Percentiles rank a stretch among this genome's conserved stretches.
Conservation (phyloP, 2,113 vertebrate species). For the Sitta europaea region DNA sequence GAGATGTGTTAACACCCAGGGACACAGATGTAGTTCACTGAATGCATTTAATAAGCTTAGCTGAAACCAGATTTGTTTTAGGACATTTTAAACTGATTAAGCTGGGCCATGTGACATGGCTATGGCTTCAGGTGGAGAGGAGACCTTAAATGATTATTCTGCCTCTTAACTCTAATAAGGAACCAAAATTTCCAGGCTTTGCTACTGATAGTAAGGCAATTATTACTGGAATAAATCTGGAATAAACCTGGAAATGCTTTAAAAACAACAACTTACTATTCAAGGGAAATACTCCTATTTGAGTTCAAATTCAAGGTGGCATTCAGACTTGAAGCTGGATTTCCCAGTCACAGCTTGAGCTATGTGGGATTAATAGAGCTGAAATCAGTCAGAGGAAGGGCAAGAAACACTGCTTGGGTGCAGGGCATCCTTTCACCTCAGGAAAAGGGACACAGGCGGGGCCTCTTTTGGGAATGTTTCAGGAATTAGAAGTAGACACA, state of each 20-base stretch:
- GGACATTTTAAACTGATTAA: constrained; percentile 3
- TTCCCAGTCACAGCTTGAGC: background rate
- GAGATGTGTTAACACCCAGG: background rate
- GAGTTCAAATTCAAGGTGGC: background rate
- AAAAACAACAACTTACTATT: background rate
- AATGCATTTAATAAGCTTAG: background rate
- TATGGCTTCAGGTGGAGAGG: background rate
- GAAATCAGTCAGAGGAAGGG: background rate
- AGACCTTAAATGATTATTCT: background rate
- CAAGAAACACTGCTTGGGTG: background rate
- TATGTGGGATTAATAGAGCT: background rate
- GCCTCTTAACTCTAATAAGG: background rate
- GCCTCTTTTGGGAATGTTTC: background rate
- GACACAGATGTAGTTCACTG: background rate
- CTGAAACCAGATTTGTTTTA: background rate
- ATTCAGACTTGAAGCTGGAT: background rate
- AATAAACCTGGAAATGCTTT: background rate
- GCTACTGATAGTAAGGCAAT: background rate
- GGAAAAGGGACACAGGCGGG: background rate
- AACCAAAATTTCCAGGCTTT: background rate
- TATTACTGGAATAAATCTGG: background rate
- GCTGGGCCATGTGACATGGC: background rate
- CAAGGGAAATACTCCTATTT: background rate
- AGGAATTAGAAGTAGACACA: background rate
- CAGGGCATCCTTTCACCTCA: background rate